Conservation (phyloP, 1,140 invertebrate genomes). For the Apis dorsata region DNA sequence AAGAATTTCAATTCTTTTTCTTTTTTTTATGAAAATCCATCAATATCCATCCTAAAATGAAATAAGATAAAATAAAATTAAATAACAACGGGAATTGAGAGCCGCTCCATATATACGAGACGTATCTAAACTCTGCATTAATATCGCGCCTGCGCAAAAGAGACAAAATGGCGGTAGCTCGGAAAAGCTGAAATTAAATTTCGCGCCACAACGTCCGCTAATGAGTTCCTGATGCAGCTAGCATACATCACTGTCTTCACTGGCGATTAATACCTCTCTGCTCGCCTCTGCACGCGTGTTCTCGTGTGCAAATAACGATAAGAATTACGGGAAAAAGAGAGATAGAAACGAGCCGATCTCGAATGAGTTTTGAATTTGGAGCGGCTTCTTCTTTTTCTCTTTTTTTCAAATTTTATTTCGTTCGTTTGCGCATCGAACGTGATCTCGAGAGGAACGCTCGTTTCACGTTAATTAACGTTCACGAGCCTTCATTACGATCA, state of each 20-base stretch:
- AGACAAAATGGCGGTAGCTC: conserved; percentile 3
- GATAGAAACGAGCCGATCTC: not conserved
- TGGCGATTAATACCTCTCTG: conserved; percentile 37
- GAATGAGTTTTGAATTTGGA: no score
- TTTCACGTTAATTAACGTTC: conserved; percentile 1
- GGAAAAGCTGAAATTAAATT: conserved; percentile 49
- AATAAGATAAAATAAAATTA: not conserved
- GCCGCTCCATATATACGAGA: not conserved
- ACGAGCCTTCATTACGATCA: not conserved
- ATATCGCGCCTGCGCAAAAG: not conserved
- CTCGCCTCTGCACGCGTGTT: not conserved
- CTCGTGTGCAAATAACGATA: conserved; percentile 17
- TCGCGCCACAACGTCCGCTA: conserved; percentile 28
- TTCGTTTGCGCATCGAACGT: not conserved
- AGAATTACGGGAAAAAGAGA: not conserved
- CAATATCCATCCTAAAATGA: no score
- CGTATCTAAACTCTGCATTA: not conserved
- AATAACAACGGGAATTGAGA: not conserved
- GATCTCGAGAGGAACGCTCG: not conserved
- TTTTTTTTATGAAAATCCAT: no score
- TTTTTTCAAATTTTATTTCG: not conserved
- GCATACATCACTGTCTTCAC: conserved; percentile 44
- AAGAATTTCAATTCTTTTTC: no score
- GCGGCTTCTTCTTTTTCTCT: not conserved
- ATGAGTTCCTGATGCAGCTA: conserved; percentile 52